Conservation (phyloP, 2,888 invertebrate species). For the Patella depressa region DNA sequence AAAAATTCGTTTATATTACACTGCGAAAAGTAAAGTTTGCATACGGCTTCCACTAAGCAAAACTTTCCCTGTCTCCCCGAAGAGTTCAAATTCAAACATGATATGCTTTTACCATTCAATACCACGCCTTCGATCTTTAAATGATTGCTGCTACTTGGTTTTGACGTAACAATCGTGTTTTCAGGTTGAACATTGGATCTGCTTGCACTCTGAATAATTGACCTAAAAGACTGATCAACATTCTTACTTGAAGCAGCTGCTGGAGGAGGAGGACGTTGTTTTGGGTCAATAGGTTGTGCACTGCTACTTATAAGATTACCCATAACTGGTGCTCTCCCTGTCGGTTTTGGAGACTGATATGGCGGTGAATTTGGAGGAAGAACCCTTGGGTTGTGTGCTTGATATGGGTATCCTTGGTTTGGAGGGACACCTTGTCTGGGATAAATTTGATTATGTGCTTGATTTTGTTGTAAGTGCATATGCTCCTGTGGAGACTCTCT, state of each 20-base stretch:
- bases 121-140: conserved; percentile 53
- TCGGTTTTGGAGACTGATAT: background rate
- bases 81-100: conserved; percentile 56
- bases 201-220: no score
- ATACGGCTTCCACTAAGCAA: conserved; percentile 66
- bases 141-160: conserved; percentile 27
- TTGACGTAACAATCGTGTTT: conserved; percentile 29
- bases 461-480: background rate
- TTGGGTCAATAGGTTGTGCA: no score
- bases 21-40: conserved; percentile 64
- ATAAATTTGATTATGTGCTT: background rate
- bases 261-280: no score
- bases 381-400: background rate
- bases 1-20: conserved; percentile 63
- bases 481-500: background rate
- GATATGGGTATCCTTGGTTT: background rate
- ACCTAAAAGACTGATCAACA: no score
- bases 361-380: background rate
- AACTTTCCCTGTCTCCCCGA: conserved; percentile 50
- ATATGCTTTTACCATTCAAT: conserved; percentile 64
- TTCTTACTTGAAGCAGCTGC: no score
- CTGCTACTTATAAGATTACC: no score
- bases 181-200: conserved; percentile 24
- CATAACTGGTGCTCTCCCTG: background rate
- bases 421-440: background rate